Conservation (phyloP, 2,113 vertebrate genomes). For the Suncus etruscus region DNA sequence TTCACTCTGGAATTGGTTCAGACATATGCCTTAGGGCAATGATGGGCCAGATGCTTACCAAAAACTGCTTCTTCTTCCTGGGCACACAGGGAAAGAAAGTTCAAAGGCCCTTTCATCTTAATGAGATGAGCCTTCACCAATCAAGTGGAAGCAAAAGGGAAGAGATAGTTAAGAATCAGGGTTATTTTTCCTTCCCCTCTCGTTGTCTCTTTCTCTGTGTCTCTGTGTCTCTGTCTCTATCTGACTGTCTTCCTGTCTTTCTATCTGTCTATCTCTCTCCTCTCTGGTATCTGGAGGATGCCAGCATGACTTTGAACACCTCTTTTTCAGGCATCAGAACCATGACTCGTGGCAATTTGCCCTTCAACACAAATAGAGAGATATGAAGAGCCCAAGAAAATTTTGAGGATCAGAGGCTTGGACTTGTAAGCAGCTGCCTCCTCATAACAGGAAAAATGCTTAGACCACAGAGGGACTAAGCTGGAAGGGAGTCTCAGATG, state of each 20-base stretch:
- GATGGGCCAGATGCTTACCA: not conserved
- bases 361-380: not conserved
- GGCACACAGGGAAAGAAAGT: constrained; percentile 11
- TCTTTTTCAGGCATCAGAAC: not conserved
- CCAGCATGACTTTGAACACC: constrained; percentile 15
- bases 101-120: constrained; percentile 42
- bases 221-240: too few relatives aligned
- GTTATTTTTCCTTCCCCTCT: not conserved
- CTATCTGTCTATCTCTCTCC: not conserved
- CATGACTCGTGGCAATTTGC: not conserved
- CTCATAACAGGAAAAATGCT: not conserved
- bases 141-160: constrained; percentile 3
- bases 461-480: not conserved
- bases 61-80: constrained; percentile 63
- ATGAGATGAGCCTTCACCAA: constrained; percentile 43
- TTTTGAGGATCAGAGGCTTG: not conserved
- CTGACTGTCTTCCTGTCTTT: too few relatives aligned
- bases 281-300: not conserved
- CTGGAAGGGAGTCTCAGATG: not conserved
- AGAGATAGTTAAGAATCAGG: not conserved
- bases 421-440: not conserved
- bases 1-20: constrained; percentile 61
- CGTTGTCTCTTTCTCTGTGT: too few relatives aligned
- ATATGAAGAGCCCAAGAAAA: not conserved
- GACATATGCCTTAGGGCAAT: constrained; percentile 43